These are phyloP conservation scores for Ommatoiulus sabulosus DNA, from an alignment of 2,888 invertebrate species.

Conservation along the genomic window DNA sequence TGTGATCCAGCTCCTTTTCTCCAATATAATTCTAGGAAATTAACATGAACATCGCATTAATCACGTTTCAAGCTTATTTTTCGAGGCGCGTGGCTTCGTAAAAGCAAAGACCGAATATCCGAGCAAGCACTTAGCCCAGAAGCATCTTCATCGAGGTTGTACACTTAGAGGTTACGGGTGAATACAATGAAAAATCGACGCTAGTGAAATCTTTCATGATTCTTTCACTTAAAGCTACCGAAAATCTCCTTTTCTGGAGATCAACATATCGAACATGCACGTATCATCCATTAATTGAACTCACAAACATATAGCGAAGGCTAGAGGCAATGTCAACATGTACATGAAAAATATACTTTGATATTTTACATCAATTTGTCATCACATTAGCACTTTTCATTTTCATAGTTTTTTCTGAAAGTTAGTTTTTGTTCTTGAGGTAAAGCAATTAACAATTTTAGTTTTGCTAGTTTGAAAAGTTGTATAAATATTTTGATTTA, in stretches of 20 bases:
- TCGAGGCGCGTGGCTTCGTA: not conserved
- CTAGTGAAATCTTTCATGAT: conserved; percentile 9
- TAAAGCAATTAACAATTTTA: no score
- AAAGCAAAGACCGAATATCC: not conserved
- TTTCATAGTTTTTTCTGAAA: no score
- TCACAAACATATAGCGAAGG: not conserved
- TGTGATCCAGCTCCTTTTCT: not conserved
- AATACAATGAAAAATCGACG: conserved; percentile 1
- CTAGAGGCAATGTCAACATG: not conserved
- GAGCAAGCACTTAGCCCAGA: not conserved
- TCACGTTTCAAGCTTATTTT: conserved; percentile 35
- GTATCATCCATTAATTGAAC: not conserved
- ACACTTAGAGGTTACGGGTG: not conserved
- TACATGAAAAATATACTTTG: no score
- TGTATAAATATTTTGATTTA: no score
- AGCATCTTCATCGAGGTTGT: conserved; percentile 36
- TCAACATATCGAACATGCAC: not conserved
- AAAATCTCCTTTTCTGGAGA: not conserved
- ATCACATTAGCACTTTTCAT: no score
- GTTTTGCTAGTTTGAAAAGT: no score
- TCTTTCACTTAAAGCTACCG: not conserved
- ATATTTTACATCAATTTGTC: no score
- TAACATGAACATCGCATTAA: conserved; percentile 40
- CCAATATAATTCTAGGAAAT: conserved; percentile 27
- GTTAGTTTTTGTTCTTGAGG: no score